Evolutionary conservation across 2,888 invertebrate species (phyloP).

Genomic region (Muscina levida): DNA sequence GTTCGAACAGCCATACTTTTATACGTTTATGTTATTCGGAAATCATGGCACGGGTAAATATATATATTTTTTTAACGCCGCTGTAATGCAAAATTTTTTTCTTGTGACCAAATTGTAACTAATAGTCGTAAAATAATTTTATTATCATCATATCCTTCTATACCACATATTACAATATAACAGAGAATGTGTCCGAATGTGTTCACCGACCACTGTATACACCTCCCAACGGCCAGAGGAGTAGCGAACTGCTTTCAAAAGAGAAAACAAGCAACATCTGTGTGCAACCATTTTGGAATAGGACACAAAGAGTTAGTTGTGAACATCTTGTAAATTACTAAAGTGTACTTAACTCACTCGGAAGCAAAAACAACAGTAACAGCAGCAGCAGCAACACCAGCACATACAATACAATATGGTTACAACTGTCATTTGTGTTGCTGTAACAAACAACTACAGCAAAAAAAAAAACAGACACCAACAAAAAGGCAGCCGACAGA

Average conservation of each 20-base stretch:
- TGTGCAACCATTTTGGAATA: constrained; percentile 76
- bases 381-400: constrained; percentile 68
- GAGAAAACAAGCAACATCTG: constrained; percentile 62
- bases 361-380: constrained; percentile 44
- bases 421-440: constrained; percentile 60
- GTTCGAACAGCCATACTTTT: too few relatives aligned
- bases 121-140: too few relatives aligned
- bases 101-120: too few relatives aligned
- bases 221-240: constrained; percentile 30
- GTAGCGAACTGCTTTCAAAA: constrained; percentile 56
- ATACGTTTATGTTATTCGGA: too few relatives aligned
- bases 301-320: constrained; percentile 66
- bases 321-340: constrained; percentile 67
- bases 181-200: too few relatives aligned
- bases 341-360: constrained; percentile 65
- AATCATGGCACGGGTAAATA: too few relatives aligned
- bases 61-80: too few relatives aligned
- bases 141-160: too few relatives aligned
- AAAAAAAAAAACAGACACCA: constrained; percentile 49
- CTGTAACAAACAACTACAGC: constrained; percentile 45
- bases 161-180: too few relatives aligned
- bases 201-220: background rate
- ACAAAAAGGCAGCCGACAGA: constrained; percentile 52
- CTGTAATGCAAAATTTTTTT: too few relatives aligned
- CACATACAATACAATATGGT: constrained; percentile 67